phyloP scores from a whole-genome alignment of 23 tunicate genomes.

The Phallusia fumigata region DNA sequence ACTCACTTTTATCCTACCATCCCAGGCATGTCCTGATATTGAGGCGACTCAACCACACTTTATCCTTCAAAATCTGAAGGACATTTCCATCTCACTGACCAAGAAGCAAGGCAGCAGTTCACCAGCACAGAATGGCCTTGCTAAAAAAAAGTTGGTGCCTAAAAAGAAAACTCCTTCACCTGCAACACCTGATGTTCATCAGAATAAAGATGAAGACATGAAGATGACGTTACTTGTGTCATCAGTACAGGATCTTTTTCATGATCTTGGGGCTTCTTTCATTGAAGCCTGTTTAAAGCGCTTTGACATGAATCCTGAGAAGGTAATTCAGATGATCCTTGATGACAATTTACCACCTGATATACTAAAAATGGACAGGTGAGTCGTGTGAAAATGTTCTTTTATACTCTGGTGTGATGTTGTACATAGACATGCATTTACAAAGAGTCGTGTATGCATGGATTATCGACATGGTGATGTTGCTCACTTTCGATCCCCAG shows the following conservation, averaged over 20 bases:
- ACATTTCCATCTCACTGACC: background rate
- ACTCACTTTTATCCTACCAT: background rate
- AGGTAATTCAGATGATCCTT: slow-evolving; percentile 66
- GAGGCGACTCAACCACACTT: slow-evolving; percentile 45
- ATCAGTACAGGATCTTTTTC: slow-evolving; percentile 66
- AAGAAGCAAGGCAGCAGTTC: too few species aligned
- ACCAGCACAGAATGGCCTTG: background rate
- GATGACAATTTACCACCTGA: slow-evolving; percentile 86
- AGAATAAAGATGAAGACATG: background rate
- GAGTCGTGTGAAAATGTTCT: background rate
- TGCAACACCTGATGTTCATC: background rate
- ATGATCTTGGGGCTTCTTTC: slow-evolving; percentile 56
- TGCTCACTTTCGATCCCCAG: too few species aligned
- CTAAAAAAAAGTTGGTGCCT: background rate
- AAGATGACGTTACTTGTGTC: slow-evolving; percentile 30
- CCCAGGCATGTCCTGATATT: slow-evolving; percentile 38
- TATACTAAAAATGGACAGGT: slow-evolving; percentile 20
- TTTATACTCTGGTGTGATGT: too few species aligned
- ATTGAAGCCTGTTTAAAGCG: slow-evolving; percentile 46
- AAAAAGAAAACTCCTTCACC: background rate
- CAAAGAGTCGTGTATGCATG: too few species aligned
- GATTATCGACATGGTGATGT: too few species aligned
- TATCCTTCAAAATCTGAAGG: slow-evolving; percentile 14
- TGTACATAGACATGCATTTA: too few species aligned
- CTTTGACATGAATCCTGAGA: slow-evolving; percentile 66